Evolutionary conservation across 1,140 invertebrate species (phyloP).

Genomic region (Polyergus mexicanus): DNA sequence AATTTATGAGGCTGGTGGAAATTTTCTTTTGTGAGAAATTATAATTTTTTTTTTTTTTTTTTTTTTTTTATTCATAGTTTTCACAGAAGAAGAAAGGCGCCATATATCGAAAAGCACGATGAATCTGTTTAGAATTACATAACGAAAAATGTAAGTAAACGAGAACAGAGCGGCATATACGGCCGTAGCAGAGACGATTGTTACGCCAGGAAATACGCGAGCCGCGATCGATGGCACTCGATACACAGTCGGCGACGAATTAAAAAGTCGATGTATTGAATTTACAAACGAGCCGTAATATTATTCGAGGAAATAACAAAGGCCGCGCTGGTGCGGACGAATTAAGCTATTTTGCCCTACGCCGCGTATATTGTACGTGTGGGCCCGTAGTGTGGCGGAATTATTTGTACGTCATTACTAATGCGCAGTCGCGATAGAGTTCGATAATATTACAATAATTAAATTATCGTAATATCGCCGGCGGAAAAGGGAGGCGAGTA

Average conservation of each 20-base stretch:
- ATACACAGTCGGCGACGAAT: constrained; percentile 45
- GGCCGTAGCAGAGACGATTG: constrained; percentile 34
- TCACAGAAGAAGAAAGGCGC: not conserved
- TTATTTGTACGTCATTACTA: constrained; percentile 64
- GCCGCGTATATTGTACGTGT: constrained; percentile 53
- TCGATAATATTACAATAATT: constrained; percentile 68
- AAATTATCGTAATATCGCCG: constrained; percentile 66
- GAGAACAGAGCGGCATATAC: not conserved
- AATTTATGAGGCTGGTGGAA: not conserved
- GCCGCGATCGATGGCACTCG: constrained; percentile 52
- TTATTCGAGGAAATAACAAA: constrained; percentile 64
- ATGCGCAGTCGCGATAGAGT: constrained; percentile 63
- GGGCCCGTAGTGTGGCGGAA: constrained; percentile 37
- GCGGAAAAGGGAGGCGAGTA: constrained; percentile 61
- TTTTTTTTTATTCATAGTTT: no score
- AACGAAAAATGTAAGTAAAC: constrained; percentile 26
- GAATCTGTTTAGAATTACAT: constrained; percentile 23
- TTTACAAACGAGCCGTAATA: constrained; percentile 63
- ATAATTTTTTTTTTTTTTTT: no score
- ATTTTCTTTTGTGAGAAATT: not conserved
- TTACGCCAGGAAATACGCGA: not conserved
- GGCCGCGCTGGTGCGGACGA: constrained; percentile 53
- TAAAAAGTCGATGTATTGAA: constrained; percentile 60
- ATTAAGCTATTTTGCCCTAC: constrained; percentile 61
- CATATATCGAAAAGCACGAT: not conserved